These are phyloP conservation scores for Dasypogon diadema DNA, from an alignment of 2,888 invertebrate genomes.

Conservation along the genomic window DNA sequence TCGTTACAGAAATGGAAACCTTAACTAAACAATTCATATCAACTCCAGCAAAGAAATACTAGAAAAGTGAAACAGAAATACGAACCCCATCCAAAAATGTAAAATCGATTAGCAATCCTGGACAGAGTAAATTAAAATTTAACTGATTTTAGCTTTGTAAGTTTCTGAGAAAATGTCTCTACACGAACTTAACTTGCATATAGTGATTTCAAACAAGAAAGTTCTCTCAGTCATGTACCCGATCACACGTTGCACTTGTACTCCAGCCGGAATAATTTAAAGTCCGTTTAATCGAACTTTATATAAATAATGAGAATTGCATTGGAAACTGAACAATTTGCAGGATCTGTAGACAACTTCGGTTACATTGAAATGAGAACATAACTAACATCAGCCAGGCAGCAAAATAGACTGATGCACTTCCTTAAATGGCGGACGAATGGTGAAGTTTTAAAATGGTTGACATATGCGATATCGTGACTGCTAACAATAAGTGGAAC, in stretches of 20 bases:
- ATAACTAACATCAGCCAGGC: background rate
- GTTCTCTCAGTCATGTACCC: background rate
- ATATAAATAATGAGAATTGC: background rate
- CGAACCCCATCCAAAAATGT: too few species aligned
- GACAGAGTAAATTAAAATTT: too few species aligned
- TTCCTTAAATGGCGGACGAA: background rate
- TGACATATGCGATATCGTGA: background rate
- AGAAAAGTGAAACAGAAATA: too few species aligned
- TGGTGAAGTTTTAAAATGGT: background rate
- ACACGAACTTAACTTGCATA: too few species aligned
- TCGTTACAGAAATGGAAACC: too few species aligned
- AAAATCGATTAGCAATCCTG: too few species aligned
- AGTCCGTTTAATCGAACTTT: constrained; percentile 5
- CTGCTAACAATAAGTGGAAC: background rate
- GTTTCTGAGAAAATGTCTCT: too few species aligned
- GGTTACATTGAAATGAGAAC: background rate
- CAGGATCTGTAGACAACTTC: background rate
- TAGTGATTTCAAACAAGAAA: too few species aligned
- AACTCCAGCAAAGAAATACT: too few species aligned
- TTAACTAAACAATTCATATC: too few species aligned
- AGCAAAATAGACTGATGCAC: background rate
- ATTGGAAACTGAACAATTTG: constrained; percentile 1
- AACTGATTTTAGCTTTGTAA: too few species aligned
- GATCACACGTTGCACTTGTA: background rate
- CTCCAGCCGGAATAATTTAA: background rate